phyloP scores from a whole-genome alignment of 2,113 vertebrate species.

The Phasianus colchicus region DNA sequence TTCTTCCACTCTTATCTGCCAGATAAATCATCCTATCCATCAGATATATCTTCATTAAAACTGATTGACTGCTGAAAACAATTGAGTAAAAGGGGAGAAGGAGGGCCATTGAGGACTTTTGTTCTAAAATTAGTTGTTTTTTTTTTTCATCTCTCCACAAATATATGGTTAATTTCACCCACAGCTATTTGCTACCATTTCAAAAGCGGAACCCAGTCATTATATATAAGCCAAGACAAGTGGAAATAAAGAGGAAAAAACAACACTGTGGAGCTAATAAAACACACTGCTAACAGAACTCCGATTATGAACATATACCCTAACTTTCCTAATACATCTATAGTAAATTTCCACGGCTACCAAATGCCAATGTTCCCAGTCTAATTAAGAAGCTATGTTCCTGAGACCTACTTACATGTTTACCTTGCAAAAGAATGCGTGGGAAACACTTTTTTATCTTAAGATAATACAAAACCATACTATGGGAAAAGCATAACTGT shows the following conservation, averaged over 20 bases:
- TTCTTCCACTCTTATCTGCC: not conserved
- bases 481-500: not conserved
- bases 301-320: not conserved
- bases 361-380: not conserved
- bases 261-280: not conserved
- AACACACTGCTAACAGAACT: not conserved
- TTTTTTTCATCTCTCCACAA: not conserved
- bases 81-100: not conserved
- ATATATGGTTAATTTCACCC: not conserved
- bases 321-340: not conserved
- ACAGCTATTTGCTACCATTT: not conserved
- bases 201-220: not conserved
- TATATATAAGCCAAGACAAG: not conserved
- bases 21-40: not conserved
- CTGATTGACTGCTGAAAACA: slow-evolving; percentile 30
- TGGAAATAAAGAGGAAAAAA: not conserved
- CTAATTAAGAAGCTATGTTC: not conserved
- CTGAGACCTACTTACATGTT: not conserved
- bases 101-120: not conserved
- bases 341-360: not conserved
- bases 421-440: not conserved
- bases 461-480: not conserved
- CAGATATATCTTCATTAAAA: slow-evolving; percentile 26
- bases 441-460: not conserved
- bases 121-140: not conserved